These are phyloP conservation scores for Drosophila funebris DNA, from an alignment of 1,140 invertebrate genomes.

Conservation along the genomic window DNA sequence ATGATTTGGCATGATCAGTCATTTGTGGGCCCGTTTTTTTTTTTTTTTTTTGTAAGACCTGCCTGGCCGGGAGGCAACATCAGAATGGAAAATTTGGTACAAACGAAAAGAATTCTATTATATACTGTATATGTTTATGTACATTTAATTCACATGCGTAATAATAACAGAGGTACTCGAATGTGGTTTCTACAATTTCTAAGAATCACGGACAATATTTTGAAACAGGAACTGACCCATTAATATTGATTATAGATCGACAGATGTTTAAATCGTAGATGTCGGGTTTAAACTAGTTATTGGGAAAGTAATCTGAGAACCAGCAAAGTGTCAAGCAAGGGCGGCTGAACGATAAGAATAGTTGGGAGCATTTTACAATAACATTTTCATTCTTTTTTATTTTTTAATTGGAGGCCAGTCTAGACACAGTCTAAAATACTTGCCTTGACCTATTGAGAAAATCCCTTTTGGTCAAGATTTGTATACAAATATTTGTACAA, in stretches of 20 bases:
- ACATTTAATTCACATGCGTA: background rate
- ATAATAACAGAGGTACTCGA: background rate
- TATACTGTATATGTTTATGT: background rate
- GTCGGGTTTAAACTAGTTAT: constrained; percentile 20
- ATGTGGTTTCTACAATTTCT: background rate
- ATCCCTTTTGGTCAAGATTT: too few species aligned
- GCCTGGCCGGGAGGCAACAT: background rate
- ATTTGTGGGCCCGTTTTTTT: constrained; percentile 21
- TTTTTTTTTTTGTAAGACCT: background rate
- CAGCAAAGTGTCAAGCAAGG: constrained; percentile 24
- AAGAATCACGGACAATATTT: background rate
- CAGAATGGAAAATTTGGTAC: constrained; percentile 23
- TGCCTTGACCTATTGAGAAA: too few species aligned
- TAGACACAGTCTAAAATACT: too few species aligned
- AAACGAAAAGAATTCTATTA: background rate
- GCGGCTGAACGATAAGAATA: constrained; percentile 8
- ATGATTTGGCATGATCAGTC: constrained; percentile 34
- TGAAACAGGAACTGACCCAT: background rate
- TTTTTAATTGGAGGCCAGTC: background rate
- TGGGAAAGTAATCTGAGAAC: constrained; percentile 3
- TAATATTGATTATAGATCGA: background rate
- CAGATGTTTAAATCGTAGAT: background rate
- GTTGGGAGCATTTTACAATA: too few species aligned
- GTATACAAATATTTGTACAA: too few species aligned
- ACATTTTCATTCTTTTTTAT: background rate